Evolutionary conservation across 2,113 vertebrate species (phyloP).

Genomic region (Catharus bicknelli): DNA sequence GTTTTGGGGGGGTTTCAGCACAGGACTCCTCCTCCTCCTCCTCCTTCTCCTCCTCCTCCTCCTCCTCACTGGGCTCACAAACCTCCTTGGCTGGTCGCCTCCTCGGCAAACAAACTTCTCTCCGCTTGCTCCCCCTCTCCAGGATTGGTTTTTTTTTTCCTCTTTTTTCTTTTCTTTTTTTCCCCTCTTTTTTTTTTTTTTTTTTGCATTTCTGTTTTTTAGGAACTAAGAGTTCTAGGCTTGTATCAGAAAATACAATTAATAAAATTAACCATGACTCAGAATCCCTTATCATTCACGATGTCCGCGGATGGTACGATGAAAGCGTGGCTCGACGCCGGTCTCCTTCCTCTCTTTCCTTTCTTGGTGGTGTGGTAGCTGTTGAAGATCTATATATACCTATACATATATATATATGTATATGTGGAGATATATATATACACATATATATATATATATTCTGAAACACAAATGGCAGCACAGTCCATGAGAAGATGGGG

Average conservation of each 20-base stretch:
- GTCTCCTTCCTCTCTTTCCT: slow-evolving; percentile 50
- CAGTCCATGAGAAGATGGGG: slow-evolving; percentile 39
- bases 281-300: slow-evolving; percentile 74
- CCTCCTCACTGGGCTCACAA: neutral
- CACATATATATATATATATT: neutral
- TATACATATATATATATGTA: slow-evolving; percentile 35
- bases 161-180: neutral
- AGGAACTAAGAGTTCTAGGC: slow-evolving; percentile 75
- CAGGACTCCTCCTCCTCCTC: neutral
- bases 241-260: slow-evolving; percentile 79
- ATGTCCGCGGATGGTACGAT: slow-evolving; percentile 66
- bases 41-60: neutral
- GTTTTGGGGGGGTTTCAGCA: neutral
- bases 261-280: slow-evolving; percentile 77
- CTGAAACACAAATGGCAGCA: slow-evolving; percentile 45
- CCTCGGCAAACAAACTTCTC: neutral
- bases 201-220: slow-evolving; percentile 64
- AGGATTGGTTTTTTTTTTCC: neutral
- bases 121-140: slow-evolving; percentile 21
- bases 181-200: neutral
- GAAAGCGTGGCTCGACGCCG: slow-evolving; percentile 7
- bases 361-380: neutral
- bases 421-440: neutral
- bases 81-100: neutral
- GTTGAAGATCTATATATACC: slow-evolving; percentile 50